Evolutionary conservation across 2,797 vertebrate genomes (phyloP), one percentile per base, ranked within the genome.

Genomic region (Podarcis lilfordi): DNA sequence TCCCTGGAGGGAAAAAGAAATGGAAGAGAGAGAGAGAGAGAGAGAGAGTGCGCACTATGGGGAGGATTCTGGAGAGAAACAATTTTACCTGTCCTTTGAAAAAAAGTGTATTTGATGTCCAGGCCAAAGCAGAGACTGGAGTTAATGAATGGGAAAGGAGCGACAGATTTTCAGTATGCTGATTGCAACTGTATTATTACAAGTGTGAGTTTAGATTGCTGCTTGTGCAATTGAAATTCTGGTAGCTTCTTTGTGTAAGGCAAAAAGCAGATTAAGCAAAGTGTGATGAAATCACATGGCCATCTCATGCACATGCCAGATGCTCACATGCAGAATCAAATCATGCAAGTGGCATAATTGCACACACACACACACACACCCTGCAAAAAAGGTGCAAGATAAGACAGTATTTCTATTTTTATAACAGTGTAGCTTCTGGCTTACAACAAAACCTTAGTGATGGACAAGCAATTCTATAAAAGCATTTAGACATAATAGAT

Each of bases 101-200:
- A 37, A 72, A 59, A 74, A 6, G 50, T 55, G 50, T 15, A 78
- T 55, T 79, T 15, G n/a, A 37, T 68, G 32, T 68, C 76, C 75
- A 88, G 32, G 8, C 59, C 40, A 40, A 83, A 85, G 19, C 32
- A 76, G 19, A 77, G 71, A 86, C 27, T 72, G 72, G 40, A 78
- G 75, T 29, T 82, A 87, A 88, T 75, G 75, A 81, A 83, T 90
- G 90, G 88, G 77, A 91, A 88, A 91, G 76, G 45, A 72, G 35
- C 35, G 7, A 37, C 68, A 74, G 40, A 68, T 59, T 10, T 9
- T 78, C 64, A 71, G 19, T 71, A 72, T 59, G 27, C 32, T 77
- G 40, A 37, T 68, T 68, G 72, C n/a, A 69, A 76, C 59, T 27
- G 17, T 40, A 79, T 43, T 59, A 23, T 37, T 69, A 25, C 21